A percentile compares a stretch with the other conserved stretches of the same genome.
phyloP scores from a whole-genome alignment of 2,888 invertebrate species.

The Parasteatoda lunata region DNA sequence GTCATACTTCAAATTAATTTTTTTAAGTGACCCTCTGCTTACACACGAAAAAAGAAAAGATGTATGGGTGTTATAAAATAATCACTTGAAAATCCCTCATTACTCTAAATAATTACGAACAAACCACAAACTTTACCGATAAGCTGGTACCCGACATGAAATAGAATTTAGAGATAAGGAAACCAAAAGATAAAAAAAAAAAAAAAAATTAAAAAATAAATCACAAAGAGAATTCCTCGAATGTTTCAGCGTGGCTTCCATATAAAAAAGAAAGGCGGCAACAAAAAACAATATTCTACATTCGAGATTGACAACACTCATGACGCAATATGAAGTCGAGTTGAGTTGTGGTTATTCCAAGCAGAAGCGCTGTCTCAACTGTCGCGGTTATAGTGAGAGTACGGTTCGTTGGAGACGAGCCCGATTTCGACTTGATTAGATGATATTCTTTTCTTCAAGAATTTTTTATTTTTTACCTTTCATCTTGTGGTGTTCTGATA shows the following conservation, averaged over 20 bases:
- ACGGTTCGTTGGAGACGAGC: conserved; percentile 43
- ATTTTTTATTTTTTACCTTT: not conserved
- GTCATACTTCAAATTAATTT: no score
- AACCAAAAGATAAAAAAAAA: conserved; percentile 1
- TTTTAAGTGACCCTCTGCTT: no score
- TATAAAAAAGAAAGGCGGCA: conserved; percentile 28
- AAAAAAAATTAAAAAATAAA: no score
- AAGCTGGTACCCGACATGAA: no score
- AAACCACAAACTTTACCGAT: no score
- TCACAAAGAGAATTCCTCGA: not conserved
- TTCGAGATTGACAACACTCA: conserved; percentile 49
- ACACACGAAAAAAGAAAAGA: no score
- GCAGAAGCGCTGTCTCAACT: conserved; percentile 3
- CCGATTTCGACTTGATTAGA: conserved; percentile 60
- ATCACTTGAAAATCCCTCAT: no score
- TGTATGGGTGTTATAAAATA: no score
- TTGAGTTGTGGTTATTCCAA: conserved; percentile 48
- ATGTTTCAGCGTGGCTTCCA: conserved; percentile 18
- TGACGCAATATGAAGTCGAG: conserved; percentile 52
- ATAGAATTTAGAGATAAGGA: not conserved
- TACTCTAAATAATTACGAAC: no score
- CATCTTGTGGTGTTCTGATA: not conserved
- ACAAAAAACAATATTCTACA: conserved; percentile 14
- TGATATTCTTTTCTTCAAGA: conserved; percentile 21
- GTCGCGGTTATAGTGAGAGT: conserved; percentile 48